These are phyloP conservation scores for Ciconia nigra DNA, from an alignment of 2,797 vertebrate species.

Conservation along the genomic window DNA sequence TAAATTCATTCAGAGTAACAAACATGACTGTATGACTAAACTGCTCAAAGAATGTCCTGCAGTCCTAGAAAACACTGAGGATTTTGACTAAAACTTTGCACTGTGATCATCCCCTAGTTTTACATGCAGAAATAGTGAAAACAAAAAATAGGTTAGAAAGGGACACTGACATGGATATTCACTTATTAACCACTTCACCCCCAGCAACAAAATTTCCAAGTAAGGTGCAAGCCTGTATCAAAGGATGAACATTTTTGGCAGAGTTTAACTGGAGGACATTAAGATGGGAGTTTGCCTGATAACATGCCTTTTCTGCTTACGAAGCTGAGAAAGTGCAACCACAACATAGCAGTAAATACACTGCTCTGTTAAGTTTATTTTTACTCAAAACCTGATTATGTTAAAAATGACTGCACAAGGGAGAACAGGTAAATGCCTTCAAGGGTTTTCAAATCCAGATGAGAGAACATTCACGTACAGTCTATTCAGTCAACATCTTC, in stretches of 20 bases:
- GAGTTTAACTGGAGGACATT: not conserved
- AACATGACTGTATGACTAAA: not conserved
- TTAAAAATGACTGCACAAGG: conserved; percentile 1
- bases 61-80: not conserved
- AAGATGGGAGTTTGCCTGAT: not conserved
- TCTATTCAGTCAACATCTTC: not conserved
- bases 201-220: not conserved
- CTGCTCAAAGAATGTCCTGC: not conserved
- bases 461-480: not conserved
- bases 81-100: not conserved
- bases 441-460: not conserved
- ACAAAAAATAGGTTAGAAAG: not conserved
- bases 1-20: not conserved
- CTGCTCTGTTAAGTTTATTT: not conserved
- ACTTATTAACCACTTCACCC: not conserved
- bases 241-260: not conserved
- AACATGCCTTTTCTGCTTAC: not conserved
- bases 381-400: conserved; percentile 4
- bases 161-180: not conserved
- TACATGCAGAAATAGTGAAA: not conserved
- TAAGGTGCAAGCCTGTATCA: not conserved
- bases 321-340: not conserved
- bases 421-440: not conserved
- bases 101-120: not conserved
- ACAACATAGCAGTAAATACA: not conserved